Evolutionary conservation across 2,113 vertebrate genomes (phyloP).

Genomic region (Albula goreensis): DNA sequence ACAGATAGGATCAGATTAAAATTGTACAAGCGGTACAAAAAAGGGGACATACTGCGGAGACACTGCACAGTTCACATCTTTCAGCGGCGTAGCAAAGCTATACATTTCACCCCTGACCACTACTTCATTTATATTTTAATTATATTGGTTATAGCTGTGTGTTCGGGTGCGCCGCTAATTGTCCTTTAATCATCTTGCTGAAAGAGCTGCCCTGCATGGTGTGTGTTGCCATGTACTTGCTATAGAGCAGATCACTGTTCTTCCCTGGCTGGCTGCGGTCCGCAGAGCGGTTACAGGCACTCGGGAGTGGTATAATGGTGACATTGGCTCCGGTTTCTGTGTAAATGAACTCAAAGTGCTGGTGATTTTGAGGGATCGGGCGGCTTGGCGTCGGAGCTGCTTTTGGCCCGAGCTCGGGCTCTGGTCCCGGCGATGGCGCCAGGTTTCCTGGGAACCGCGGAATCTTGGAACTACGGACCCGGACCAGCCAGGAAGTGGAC

Average conservation of each 20-base stretch:
- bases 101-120: no score
- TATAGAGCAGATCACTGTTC: conserved; percentile 43
- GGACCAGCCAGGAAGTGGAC: not conserved
- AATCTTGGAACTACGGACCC: not conserved
- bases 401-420: conserved; percentile 38
- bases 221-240: conserved; percentile 40
- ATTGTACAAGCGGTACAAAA: no score
- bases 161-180: conserved; percentile 41
- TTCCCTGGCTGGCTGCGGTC: conserved; percentile 12
- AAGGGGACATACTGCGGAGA: no score
- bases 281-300: conserved; percentile 36
- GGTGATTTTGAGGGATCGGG: conserved; percentile 42
- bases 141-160: not conserved
- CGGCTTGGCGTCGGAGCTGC: conserved; percentile 42
- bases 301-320: conserved; percentile 45
- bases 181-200: conserved; percentile 44
- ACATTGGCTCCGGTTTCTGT: conserved; percentile 40
- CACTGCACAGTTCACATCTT: no score
- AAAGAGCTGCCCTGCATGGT: conserved; percentile 35
- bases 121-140: no score
- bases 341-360: conserved; percentile 43
- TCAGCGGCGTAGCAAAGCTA: no score
- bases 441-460: conserved; percentile 8
- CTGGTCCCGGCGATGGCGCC: conserved; percentile 33
- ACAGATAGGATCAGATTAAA: no score